These are phyloP conservation scores for Ylistrum balloti DNA, from an alignment of 1,140 invertebrate genomes.

Conservation along the genomic window DNA sequence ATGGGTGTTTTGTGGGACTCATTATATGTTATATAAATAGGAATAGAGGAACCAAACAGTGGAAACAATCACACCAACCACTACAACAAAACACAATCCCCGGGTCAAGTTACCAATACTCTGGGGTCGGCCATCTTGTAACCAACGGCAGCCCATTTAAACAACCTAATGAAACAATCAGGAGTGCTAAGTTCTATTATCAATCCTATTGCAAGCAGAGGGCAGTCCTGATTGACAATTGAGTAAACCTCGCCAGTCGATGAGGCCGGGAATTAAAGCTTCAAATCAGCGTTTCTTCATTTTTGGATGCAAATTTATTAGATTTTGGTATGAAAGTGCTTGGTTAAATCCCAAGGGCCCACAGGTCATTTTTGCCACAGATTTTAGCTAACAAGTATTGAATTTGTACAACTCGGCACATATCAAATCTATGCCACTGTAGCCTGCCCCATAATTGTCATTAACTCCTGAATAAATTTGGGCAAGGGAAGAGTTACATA, in stretches of 20 bases:
- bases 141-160: slow-evolving; percentile 31
- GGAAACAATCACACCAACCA: neutral
- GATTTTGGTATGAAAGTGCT: slow-evolving; percentile 44
- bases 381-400: slow-evolving; percentile 49
- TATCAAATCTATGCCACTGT: slow-evolving; percentile 11
- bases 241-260: slow-evolving; percentile 42
- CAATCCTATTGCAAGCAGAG: slow-evolving; percentile 31
- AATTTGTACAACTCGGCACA: slow-evolving; percentile 45
- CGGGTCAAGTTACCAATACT: slow-evolving; percentile 33
- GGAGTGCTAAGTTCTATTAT: slow-evolving; percentile 42
- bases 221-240: slow-evolving; percentile 39
- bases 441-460: slow-evolving; percentile 30
- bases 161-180: slow-evolving; percentile 35
- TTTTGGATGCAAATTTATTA: slow-evolving; percentile 49
- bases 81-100: slow-evolving; percentile 31
- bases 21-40: neutral
- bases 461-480: slow-evolving; percentile 46
- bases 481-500: slow-evolving; percentile 12
- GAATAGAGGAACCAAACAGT: neutral
- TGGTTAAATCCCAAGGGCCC: slow-evolving; percentile 43
- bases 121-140: slow-evolving; percentile 31
- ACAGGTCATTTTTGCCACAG: slow-evolving; percentile 42
- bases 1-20: neutral
- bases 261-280: slow-evolving; percentile 43
- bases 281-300: slow-evolving; percentile 44